Percentiles rank a stretch among this genome's conserved stretches.
These are phyloP conservation scores for Poeciliopsis turrubarensis DNA, from an alignment of 2,113 vertebrate species.

Conservation along the genomic window DNA sequence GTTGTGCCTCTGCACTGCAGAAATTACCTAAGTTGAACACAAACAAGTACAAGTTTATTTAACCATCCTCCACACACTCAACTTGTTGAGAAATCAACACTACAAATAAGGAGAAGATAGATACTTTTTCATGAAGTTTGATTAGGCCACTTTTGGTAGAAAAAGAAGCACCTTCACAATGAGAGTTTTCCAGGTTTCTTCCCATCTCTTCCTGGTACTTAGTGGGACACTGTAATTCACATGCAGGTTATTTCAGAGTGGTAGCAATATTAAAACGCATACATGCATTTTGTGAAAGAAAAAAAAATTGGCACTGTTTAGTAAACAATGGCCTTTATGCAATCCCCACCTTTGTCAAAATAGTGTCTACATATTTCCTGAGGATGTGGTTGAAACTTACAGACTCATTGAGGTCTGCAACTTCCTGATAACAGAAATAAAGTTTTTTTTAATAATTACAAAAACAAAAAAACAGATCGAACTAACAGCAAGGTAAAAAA, in stretches of 20 bases:
- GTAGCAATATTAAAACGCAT: background rate
- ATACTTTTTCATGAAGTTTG: constrained; percentile 91
- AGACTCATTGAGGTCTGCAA: constrained; percentile 83
- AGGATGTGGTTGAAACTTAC: constrained; percentile 87
- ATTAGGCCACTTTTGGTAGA: constrained; percentile 86
- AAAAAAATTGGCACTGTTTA: background rate
- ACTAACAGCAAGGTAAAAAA: background rate
- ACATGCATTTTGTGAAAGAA: background rate
- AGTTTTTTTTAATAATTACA: background rate
- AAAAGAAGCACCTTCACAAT: constrained; percentile 69
- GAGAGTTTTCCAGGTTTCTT: constrained; percentile 84
- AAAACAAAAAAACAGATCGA: background rate
- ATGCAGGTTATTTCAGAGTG: background rate
- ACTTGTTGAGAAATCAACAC: background rate
- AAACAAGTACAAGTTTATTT: background rate
- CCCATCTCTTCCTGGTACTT: constrained; percentile 91
- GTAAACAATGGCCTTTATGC: background rate
- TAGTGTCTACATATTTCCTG: constrained; percentile 91
- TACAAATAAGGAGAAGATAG: background rate
- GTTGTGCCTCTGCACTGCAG: constrained; percentile 87
- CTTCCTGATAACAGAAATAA: constrained; percentile 79
- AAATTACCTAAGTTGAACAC: constrained; percentile 83
- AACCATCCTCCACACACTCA: background rate
- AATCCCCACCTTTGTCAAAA: constrained; percentile 90
- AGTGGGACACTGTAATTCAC: constrained; percentile 82